Conservation (phyloP, 2,113 vertebrate species). For the Condylura cristata region DNA sequence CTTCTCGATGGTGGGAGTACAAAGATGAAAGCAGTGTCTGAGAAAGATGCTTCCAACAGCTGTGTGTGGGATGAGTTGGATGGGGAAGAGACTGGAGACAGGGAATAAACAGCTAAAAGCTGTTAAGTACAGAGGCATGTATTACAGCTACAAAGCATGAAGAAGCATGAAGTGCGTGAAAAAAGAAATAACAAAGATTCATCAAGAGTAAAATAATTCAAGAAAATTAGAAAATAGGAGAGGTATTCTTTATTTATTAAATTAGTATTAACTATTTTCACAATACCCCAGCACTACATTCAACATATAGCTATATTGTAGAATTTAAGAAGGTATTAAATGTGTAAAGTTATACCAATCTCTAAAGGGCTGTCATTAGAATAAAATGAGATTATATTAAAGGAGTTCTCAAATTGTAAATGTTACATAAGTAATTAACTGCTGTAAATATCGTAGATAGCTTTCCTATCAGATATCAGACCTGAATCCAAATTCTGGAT, state of each 20-base stretch:
- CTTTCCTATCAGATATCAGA: not conserved
- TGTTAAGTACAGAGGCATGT: not conserved
- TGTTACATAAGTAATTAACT: not conserved
- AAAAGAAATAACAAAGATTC: not conserved
- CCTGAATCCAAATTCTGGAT: not conserved
- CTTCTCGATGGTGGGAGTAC: slow-evolving; percentile 17
- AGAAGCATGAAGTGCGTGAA: not conserved
- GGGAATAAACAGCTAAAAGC: slow-evolving; percentile 51
- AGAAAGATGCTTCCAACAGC: slow-evolving; percentile 53
- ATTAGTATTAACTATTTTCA: slow-evolving; percentile 14
- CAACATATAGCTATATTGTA: not conserved
- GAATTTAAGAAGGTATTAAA: slow-evolving; percentile 29
- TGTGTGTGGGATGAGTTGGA: slow-evolving; percentile 55
- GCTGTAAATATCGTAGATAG: not conserved
- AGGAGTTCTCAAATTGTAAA: slow-evolving; percentile 20
- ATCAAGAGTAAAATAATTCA: not conserved
- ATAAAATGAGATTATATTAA: slow-evolving; percentile 11
- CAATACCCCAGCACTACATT: not conserved
- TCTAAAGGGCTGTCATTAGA: not conserved
- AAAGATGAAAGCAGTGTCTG: slow-evolving; percentile 41
- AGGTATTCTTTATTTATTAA: not conserved
- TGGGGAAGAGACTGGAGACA: not conserved
- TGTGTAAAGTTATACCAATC: not conserved
- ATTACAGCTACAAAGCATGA: not conserved
- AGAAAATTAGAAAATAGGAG: not conserved